Base-by-base conservation (phyloP, 1,140 invertebrate genomes). In the Brevipalpus yothersi region DNA sequence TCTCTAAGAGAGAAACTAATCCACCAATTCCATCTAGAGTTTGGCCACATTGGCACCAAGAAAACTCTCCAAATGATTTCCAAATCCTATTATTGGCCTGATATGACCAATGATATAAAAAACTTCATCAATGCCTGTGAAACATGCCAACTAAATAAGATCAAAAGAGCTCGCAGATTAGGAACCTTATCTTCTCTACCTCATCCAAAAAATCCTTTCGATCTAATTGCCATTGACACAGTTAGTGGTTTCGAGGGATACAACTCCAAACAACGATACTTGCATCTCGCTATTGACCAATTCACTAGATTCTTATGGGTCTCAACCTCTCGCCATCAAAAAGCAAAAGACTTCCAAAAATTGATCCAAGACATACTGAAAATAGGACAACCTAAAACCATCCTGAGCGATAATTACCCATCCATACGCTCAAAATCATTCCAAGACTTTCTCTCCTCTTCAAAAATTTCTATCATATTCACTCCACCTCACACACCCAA, bases 201-300 rank as follows among this genome's bases (percentile, higher is more conserved):
- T 43, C 42, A 8, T 43, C 9, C 42, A 10, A 15, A 43, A 13
- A 59, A 67, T 9, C 58, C 65, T n/a, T 73, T 76, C 56, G 64
- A 62, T 4, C 63, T 76, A 17, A 49, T 69, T 23, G 40, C 61
- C 21, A 62, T 62, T 41, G 61, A 62, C 49, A n/a, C n/a, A n/a
- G n/a, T n/a, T n/a, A n/a, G n/a, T n/a, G n/a, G n/a, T n/a, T n/a
- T n/a, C n/a, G n/a, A 62, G 10, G 39, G 49, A 13, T 60, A 76
- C 73, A 7, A 74, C 76, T 62, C 71, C 9, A 10, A 15, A 1
- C 53, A 62, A 55, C 23, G 57, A 54, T 60, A 62, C 41, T 10
- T 59, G 2, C 61, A 62, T 55, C 1, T 62, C 12, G 53, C 59
- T 23, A 56, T 62, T 4, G 61, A 62, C 54, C 9, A 57, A 12